Base-by-base conservation (phyloP, 2,888 invertebrate genomes). In the Scaptomyza parva region DNA sequence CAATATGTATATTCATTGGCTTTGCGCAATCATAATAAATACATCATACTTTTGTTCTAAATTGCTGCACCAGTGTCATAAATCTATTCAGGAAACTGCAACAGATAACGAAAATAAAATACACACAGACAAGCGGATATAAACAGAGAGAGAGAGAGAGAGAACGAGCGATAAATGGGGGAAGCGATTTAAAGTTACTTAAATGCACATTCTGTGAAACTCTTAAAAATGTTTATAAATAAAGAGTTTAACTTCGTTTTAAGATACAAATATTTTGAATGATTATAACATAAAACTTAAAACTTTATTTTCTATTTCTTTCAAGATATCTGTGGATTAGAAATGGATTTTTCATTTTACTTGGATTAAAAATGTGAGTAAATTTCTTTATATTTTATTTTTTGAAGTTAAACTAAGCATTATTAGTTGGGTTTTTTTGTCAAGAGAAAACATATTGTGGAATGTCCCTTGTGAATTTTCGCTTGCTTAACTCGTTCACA, bases 11-110 rank as follows among this genome's bases (percentile, higher is more conserved):
- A 70, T 40, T 50, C 30, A 50, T 41, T 51, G 61, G 35, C 20
- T 48, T 68, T 68, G 64, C 40, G 63, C 80, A 64, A 83, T 76
- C 72, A 79, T 66, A 76, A 79, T 79, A 80, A 83, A 86, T 80
- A 51, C 58, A 64, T 70, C 71, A 59, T 58, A 53, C 37, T 41
- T 43, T 55, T 72, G 50, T 53, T 55, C 59, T 14, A 83, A 86
- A 79, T 86, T 79, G 84, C 70, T 65, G 51, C 62, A 39, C 24
- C 74, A 67, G 50, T 77, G 63, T 45, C 62, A 80, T 84, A 86
- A 81, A 81, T 81, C 75, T 67, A 43, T 59, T 55, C 58, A 59
- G 60, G 54, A 60, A 30, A 8, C 62, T 54, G n/a, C 53, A 37
- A 11, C 5, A 52, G 37, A 48, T 52, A 41, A 50, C 30, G 40